phyloP scores from a whole-genome alignment of 2,888 invertebrate genomes.

The Eustalomyia histrio region DNA sequence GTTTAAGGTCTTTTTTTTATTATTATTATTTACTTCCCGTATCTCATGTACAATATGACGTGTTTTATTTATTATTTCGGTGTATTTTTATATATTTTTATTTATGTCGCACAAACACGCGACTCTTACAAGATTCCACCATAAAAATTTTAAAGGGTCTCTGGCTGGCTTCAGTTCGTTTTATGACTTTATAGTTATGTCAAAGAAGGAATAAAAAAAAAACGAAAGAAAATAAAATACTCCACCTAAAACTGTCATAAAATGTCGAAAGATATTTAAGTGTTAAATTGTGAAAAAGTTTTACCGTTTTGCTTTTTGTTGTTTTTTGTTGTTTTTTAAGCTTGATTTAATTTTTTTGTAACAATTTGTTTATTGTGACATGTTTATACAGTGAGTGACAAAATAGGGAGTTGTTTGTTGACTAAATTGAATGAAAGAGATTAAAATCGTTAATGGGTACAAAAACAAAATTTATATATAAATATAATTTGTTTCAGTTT shows the following conservation, averaged over 20 bases:
- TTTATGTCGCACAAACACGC: constrained; percentile 57
- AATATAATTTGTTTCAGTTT: too few species aligned
- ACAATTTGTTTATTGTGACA: constrained; percentile 11
- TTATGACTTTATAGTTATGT: constrained; percentile 40
- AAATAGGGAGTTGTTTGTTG: constrained; percentile 26
- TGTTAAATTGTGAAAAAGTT: constrained; percentile 45
- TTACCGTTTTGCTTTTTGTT: background rate
- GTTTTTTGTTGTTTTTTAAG: too few species aligned
- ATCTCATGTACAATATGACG: constrained; percentile 46
- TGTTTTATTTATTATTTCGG: constrained; percentile 49
- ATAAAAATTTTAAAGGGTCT: constrained; percentile 21
- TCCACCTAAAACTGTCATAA: constrained; percentile 20
- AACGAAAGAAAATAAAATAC: background rate
- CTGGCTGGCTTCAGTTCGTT: background rate
- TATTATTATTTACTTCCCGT: constrained; percentile 38
- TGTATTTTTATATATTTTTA: constrained; percentile 33
- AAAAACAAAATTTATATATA: too few species aligned
- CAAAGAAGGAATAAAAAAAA: background rate
- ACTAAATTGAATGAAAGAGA: background rate
- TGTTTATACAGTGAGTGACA: constrained; percentile 12
- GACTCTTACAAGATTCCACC: constrained; percentile 8
- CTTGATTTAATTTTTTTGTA: background rate
- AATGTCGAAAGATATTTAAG: constrained; percentile 35
- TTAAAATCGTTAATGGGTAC: background rate
- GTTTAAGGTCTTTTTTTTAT: constrained; percentile 44